Base-by-base conservation (phyloP, 2,113 vertebrate genomes). In the Hepsetus odoe region DNA sequence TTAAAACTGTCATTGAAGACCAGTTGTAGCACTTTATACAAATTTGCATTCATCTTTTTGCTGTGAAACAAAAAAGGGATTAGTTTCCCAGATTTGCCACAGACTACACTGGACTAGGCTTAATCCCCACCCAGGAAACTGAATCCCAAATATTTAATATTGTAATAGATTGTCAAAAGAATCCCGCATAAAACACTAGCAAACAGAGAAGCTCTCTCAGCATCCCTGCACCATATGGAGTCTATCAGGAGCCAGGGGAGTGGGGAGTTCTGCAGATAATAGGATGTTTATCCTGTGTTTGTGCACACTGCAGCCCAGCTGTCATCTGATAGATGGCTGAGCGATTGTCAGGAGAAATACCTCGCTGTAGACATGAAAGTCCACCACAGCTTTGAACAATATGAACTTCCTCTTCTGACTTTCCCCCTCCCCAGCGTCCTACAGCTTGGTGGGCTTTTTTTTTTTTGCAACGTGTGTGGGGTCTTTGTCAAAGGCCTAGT, bases 221-320 rank as follows among this genome's bases (percentile, higher is more conserved):
- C 13, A 12, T 14, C 35, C 38, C 66, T 18, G 53, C 28, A 49
- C 75, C 75, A 77, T 70, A 77, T 77, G 75, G 75, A 69, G 38
- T 70, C 66, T 24, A 77, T 77, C 75, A 77, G 53, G 53, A 58
- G 67, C 14, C 7, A 26, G 38, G 20, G 53, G 62, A 74, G 64
- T 4, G 64, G 59, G 32, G 42, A 51, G 8, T 14, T 56, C 24
- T 28, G n/a, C 28, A 24, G 59, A 76, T 67, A 76, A 72, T 76
- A 62, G 59, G 30, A 83, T 72, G 68, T 76, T 83, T 80, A 66
- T 66, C 18, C 46, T 40, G 64, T 66, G 65, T 71, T 61, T 65
- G 65, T 56, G 58, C 56, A 44, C 53, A 77, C 32, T 61, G 61
- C 26, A 58, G 59, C 30, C 61, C 73, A 78, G 80, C 80, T 76